These are phyloP conservation scores for Melanostoma mellinum DNA, from an alignment of 2,888 invertebrate species.

Conservation along the genomic window DNA sequence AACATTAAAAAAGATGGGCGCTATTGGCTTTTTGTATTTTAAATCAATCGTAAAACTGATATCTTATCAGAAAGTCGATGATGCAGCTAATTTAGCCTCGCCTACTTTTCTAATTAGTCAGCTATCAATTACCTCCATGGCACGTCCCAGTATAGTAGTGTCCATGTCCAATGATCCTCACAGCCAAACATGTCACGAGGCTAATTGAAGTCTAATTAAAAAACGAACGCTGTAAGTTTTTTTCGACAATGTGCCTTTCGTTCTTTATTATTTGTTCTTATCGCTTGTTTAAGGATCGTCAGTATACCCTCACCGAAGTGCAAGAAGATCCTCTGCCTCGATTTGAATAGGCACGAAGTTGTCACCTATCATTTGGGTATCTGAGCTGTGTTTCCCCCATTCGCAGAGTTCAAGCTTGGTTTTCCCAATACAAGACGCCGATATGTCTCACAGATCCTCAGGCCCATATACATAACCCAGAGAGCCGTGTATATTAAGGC, in stretches of 20 bases:
- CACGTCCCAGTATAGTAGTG: background rate
- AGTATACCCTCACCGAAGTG: background rate
- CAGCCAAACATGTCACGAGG: slow-evolving; percentile 54
- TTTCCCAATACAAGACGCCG: slow-evolving; percentile 79
- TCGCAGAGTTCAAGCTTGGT: slow-evolving; percentile 73
- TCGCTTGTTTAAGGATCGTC: slow-evolving; percentile 50
- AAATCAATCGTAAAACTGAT: slow-evolving; percentile 29
- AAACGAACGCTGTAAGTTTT: slow-evolving; percentile 37
- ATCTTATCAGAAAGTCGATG: slow-evolving; percentile 28
- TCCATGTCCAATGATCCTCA: background rate
- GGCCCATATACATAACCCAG: slow-evolving; percentile 21
- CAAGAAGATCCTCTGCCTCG: slow-evolving; percentile 47
- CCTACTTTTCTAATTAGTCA: slow-evolving; percentile 54
- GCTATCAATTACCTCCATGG: slow-evolving; percentile 12
- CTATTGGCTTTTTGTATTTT: background rate
- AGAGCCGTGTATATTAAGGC: slow-evolving; percentile 8
- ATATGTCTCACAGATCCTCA: slow-evolving; percentile 78
- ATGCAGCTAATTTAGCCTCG: slow-evolving; percentile 48
- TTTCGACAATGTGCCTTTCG: slow-evolving; percentile 15
- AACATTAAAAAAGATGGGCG: background rate
- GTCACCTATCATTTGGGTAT: slow-evolving; percentile 63
- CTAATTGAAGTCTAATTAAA: slow-evolving; percentile 71
- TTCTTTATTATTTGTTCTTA: slow-evolving; percentile 26
- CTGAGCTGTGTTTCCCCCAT: slow-evolving; percentile 55
- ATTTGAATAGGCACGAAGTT: slow-evolving; percentile 66